Conservation (phyloP, 2,888 invertebrate species). For the Acleris sparsana region DNA sequence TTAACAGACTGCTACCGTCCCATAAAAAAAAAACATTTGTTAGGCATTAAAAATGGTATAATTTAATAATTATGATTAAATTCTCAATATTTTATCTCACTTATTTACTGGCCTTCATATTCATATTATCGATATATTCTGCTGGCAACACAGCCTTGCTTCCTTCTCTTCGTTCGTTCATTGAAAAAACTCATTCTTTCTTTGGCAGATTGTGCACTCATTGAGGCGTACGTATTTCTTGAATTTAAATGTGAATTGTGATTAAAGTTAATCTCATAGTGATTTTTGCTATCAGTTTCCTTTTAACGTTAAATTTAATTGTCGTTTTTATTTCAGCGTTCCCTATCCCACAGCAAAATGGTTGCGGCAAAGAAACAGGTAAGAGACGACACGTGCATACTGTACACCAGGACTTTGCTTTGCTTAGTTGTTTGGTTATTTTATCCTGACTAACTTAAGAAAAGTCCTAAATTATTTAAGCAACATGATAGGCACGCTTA, state of each 20-base stretch:
- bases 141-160: too few relatives aligned
- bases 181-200: conserved; percentile 31
- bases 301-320: too few relatives aligned
- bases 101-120: too few relatives aligned
- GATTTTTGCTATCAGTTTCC: too few relatives aligned
- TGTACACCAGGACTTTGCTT: conserved; percentile 52
- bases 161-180: too few relatives aligned
- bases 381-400: conserved; percentile 62
- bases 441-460: conserved; percentile 44
- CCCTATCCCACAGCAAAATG: conserved; percentile 78
- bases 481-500: conserved; percentile 75
- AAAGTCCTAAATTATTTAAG: conserved; percentile 62
- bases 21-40: too few relatives aligned
- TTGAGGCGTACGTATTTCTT: conserved; percentile 27
- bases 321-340: conserved; percentile 20
- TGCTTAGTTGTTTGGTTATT: conserved; percentile 52
- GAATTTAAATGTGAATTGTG: background rate
- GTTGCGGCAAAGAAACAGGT: conserved; percentile 95
- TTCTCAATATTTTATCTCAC: too few relatives aligned
- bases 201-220: conserved; percentile 31
- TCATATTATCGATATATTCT: too few relatives aligned
- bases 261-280: too few relatives aligned
- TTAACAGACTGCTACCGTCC: too few relatives aligned
- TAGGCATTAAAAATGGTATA: too few relatives aligned
- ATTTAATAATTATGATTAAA: too few relatives aligned